Base-by-base conservation (phyloP, 1,140 invertebrate genomes). In the Chrysopa pallens region DNA sequence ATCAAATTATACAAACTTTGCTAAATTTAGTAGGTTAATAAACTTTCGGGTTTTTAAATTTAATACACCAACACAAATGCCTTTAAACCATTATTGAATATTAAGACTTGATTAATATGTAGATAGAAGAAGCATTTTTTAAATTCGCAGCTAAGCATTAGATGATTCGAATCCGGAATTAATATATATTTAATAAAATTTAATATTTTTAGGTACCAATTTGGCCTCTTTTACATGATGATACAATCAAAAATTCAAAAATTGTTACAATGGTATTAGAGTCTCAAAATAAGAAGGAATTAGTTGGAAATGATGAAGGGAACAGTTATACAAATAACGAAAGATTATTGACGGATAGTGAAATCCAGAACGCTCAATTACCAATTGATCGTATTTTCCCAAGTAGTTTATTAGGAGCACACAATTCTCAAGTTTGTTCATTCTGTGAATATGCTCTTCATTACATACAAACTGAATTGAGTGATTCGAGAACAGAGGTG, bases 371-470 rank as follows among this genome's bases (percentile, higher is more conserved):
- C 8, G 49, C 64, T 57, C 70, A 73, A 45, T 59, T 84, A 47
- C 79, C 80, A 2, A 68, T 81, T 28, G 79, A 83, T 54, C 64
- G 72, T 39, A 60, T 82, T 45, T 61, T 72, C 56, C 62, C 59
- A 36, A 61, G 60, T 46, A 52, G 58, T 42, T 47, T 62, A 23
- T 44, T 52, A n/a, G 41, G 64, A 8, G 61, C 69, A 3, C 60
- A 66, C 31, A 66, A 61, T 47, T 68, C 69, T 46, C 54, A 74
- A 48, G 53, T 64, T 0, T 91, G 87, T 61, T 69, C 74, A 28
- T 69, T 89, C 49, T 91, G 87, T 57, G 76, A 88, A 64, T 88
- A 84, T 62, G 67, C 84, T 52, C 56, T 91, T 37, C 81, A 88
- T 57, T 81, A 78, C 46, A 47, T 90, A 38, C 83, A 89, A 56